Percentiles rank a stretch among this genome's conserved stretches.
phyloP scores from a whole-genome alignment of 2,888 invertebrate species.

The Philopedon plagiatum region DNA sequence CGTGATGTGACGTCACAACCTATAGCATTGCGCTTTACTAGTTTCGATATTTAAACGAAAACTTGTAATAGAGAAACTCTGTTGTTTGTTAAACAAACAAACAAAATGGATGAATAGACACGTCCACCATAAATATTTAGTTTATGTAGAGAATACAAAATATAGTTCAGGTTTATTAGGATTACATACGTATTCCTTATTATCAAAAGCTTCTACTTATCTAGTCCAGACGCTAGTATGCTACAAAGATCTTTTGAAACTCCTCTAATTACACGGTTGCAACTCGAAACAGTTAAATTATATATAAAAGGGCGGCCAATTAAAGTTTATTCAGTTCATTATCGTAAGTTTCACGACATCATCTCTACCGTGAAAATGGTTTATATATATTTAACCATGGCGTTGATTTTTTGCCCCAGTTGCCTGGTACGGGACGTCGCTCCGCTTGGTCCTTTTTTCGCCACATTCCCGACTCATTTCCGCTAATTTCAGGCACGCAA shows the following conservation, averaged over 20 bases:
- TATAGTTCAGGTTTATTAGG: too few relatives aligned
- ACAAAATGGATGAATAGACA: too few relatives aligned
- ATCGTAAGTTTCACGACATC: conserved; percentile 60
- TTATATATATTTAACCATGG: conserved; percentile 63
- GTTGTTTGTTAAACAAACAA: too few relatives aligned
- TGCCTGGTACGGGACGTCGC: conserved; percentile 67
- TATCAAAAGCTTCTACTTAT: too few relatives aligned
- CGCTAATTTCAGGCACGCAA: conserved; percentile 64
- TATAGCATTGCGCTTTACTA: too few relatives aligned
- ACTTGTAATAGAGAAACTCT: too few relatives aligned
- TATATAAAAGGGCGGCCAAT: conserved; percentile 50
- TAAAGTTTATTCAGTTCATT: conserved; percentile 53
- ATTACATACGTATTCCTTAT: too few relatives aligned
- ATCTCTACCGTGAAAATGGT: conserved; percentile 61
- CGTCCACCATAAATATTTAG: too few relatives aligned
- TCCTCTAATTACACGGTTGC: conserved; percentile 25
- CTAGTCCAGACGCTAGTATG: too few relatives aligned
- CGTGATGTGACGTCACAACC: too few relatives aligned
- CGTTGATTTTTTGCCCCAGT: conserved; percentile 56
- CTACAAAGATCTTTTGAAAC: not conserved
- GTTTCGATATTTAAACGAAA: too few relatives aligned
- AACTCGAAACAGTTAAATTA: conserved; percentile 41
- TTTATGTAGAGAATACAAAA: too few relatives aligned
- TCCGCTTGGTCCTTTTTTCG: conserved; percentile 64
- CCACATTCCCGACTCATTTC: conserved; percentile 64